Evolutionary conservation across 1,140 invertebrate genomes (phyloP).

Genomic region (Drosophila subpulchrella): DNA sequence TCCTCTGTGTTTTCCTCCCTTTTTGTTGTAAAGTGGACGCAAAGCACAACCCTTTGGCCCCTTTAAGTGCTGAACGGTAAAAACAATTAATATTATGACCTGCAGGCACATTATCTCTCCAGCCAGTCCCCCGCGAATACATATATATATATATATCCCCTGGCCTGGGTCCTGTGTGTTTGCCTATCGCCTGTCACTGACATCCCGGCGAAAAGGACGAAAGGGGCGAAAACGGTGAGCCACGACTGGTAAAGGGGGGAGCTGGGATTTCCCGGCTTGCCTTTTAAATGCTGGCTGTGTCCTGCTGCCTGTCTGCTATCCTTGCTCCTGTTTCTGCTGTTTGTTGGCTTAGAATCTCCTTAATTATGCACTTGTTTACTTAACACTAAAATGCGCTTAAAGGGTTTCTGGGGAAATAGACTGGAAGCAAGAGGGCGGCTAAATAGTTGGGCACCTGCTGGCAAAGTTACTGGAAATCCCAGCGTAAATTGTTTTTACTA

Average conservation of each 20-base stretch:
- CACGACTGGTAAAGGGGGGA: not conserved
- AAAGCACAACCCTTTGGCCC: slow-evolving; percentile 59
- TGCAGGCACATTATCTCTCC: slow-evolving; percentile 75
- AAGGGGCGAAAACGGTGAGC: slow-evolving; percentile 8
- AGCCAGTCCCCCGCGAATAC: slow-evolving; percentile 2
- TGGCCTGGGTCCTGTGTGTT: slow-evolving; percentile 32
- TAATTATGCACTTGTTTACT: slow-evolving; percentile 69
- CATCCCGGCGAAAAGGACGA: slow-evolving; percentile 50
- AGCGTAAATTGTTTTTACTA: slow-evolving; percentile 1
- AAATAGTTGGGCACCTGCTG: slow-evolving; percentile 27
- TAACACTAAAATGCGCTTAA: slow-evolving; percentile 58
- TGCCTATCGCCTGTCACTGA: slow-evolving; percentile 75
- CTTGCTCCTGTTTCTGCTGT: slow-evolving; percentile 26
- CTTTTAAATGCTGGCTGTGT: slow-evolving; percentile 52
- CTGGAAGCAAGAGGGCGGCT: slow-evolving; percentile 26
- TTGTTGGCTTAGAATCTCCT: slow-evolving; percentile 48
- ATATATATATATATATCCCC: not conserved
- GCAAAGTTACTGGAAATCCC: not conserved
- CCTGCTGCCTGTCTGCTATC: slow-evolving; percentile 26
- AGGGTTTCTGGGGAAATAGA: slow-evolving; percentile 52
- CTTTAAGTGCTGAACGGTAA: slow-evolving; percentile 60
- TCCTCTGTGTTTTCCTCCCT: not conserved
- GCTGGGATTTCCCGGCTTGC: slow-evolving; percentile 21
- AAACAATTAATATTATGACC: slow-evolving; percentile 82
- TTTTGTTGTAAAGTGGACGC: slow-evolving; percentile 21